phyloP scores from a whole-genome alignment of 2,888 invertebrate genomes.

The Eupsilia transversa region DNA sequence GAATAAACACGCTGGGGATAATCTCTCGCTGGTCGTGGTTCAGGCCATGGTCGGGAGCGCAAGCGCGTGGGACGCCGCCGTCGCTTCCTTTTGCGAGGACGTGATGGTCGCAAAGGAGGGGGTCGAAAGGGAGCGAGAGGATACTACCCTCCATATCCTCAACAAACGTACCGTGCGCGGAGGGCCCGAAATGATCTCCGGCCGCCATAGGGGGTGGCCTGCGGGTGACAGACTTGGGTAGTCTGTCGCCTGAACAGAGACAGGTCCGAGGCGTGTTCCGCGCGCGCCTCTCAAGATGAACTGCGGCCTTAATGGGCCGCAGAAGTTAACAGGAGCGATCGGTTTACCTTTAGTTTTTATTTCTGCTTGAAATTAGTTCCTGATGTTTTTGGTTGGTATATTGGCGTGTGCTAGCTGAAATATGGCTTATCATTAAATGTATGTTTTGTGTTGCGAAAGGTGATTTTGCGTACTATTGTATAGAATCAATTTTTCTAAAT shows the following conservation, averaged over 20 bases:
- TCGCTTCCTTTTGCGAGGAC: neutral
- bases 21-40: neutral
- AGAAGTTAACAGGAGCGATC: too few species aligned
- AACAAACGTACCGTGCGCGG: too few species aligned
- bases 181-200: neutral
- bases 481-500: too few species aligned
- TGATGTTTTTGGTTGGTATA: too few species aligned
- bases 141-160: neutral
- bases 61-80: neutral
- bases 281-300: neutral
- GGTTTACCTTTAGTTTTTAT: too few species aligned
- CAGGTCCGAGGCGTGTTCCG: neutral
- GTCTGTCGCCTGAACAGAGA: neutral
- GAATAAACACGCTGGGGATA: neutral
- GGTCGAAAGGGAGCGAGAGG: neutral
- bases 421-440: too few species aligned
- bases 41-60: neutral
- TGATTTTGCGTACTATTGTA: too few species aligned
- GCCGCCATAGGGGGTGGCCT: neutral
- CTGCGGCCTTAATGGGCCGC: neutral
- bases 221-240: neutral
- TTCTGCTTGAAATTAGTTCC: too few species aligned
- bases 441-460: too few species aligned
- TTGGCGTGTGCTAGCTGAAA: too few species aligned
- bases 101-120: neutral